These are phyloP conservation scores for Bombus consobrinus DNA, from an alignment of 1,140 invertebrate genomes.

Conservation along the genomic window DNA sequence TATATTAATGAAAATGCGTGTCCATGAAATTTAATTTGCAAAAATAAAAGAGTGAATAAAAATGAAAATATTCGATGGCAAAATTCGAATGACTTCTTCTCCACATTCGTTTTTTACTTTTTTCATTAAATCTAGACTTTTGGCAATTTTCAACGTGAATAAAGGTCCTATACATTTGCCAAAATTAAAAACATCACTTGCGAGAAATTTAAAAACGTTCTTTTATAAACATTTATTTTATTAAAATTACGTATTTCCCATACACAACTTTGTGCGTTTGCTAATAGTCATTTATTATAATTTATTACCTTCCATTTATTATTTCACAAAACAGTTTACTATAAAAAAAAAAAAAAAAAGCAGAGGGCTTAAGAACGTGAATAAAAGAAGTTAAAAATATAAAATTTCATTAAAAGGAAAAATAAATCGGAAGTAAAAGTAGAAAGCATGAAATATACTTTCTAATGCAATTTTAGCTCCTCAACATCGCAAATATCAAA, in stretches of 20 bases:
- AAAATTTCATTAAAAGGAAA: too few relatives aligned
- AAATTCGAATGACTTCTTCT: not conserved
- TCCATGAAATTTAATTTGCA: conserved; percentile 1
- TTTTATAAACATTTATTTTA: not conserved
- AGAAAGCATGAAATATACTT: too few relatives aligned
- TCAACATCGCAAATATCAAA: too few relatives aligned
- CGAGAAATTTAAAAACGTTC: not conserved
- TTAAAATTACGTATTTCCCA: not conserved
- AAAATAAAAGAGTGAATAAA: not conserved
- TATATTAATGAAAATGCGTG: not conserved
- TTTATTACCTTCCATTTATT: too few relatives aligned
- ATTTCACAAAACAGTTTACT: too few relatives aligned
- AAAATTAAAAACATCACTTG: not conserved
- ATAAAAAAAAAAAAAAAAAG: too few relatives aligned
- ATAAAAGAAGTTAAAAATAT: too few relatives aligned
- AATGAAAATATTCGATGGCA: not conserved
- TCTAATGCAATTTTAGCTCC: too few relatives aligned
- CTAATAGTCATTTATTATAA: too few relatives aligned
- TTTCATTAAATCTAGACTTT: not conserved
- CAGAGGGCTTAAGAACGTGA: too few relatives aligned
- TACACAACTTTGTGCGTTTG: not conserved
- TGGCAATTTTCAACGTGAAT: too few relatives aligned
- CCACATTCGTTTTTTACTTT: not conserved
- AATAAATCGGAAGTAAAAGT: too few relatives aligned
- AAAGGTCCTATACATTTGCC: not conserved